Percentiles rank a stretch among this genome's conserved stretches.
These are phyloP conservation scores for Latrodectus elegans DNA, from an alignment of 2,888 invertebrate genomes.

Conservation along the genomic window DNA sequence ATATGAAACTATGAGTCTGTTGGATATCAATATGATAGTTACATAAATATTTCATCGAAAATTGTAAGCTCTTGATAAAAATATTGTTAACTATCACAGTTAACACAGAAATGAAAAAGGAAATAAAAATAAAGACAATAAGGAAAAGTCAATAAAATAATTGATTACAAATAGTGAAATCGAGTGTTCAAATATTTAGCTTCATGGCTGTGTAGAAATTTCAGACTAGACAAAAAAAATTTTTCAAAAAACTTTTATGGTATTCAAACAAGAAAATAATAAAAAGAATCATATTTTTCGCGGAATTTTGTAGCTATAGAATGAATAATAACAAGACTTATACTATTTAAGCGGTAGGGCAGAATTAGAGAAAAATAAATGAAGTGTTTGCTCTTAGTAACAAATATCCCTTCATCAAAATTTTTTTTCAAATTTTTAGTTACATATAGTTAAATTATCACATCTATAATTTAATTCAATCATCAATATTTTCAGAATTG, in stretches of 20 bases:
- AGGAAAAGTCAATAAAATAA: conserved; percentile 27
- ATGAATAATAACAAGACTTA: neutral
- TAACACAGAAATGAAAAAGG: neutral
- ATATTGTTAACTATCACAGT: conserved; percentile 11
- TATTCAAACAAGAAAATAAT: conserved; percentile 38
- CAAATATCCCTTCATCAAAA: no score
- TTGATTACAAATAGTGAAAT: conserved; percentile 42
- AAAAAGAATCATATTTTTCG: conserved; percentile 32
- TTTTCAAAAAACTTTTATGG: conserved; percentile 52
- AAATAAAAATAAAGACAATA: no score
- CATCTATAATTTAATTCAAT: no score
- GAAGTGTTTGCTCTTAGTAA: no score
- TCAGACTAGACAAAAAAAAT: conserved; percentile 40
- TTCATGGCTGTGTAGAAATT: conserved; percentile 59
- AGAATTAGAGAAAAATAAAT: no score
- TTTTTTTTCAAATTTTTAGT: no score
- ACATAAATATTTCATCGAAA: conserved; percentile 46
- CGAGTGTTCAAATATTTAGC: conserved; percentile 43
- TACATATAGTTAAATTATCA: no score
- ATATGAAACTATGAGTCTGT: no score
- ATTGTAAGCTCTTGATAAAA: conserved; percentile 37
- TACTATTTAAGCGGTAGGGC: no score
- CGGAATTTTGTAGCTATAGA: conserved; percentile 53
- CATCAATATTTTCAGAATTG: no score
- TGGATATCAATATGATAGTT: conserved; percentile 14